phyloP scores from a whole-genome alignment of 2,888 invertebrate species.

The Parasteatoda lunata region DNA sequence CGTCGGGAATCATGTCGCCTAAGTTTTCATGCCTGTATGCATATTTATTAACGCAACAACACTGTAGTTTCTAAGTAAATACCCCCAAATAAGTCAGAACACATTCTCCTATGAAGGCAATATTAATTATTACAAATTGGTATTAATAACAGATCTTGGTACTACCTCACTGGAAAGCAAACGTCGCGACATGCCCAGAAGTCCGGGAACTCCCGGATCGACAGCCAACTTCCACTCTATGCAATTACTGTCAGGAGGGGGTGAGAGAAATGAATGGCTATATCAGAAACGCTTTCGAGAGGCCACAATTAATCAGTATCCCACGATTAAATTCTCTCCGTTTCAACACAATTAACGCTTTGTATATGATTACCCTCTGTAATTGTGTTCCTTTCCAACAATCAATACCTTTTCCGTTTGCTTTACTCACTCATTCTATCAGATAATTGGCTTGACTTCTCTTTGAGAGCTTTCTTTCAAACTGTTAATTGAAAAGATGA shows the following conservation, averaged over 20 bases:
- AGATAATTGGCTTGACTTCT: no score
- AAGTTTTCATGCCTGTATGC: no score
- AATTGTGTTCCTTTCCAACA: constrained; percentile 22
- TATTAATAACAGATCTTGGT: constrained; percentile 46
- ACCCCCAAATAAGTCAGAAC: no score
- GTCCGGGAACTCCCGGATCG: constrained; percentile 12
- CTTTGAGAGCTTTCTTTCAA: no score
- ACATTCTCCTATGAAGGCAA: not conserved
- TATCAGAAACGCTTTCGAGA: constrained; percentile 51
- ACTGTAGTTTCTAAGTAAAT: no score
- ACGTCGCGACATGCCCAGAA: constrained; percentile 10
- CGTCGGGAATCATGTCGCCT: no score
- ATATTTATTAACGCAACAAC: no score
- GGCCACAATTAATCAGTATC: constrained; percentile 54
- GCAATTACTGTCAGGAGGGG: constrained; percentile 51
- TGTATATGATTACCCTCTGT: constrained; percentile 57
- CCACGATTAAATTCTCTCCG: constrained; percentile 48
- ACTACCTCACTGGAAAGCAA: constrained; percentile 21
- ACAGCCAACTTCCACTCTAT: constrained; percentile 12
- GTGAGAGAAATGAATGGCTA: constrained; percentile 53
- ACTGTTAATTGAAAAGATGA: no score
- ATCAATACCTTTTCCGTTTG: constrained; percentile 40
- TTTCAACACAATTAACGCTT: constrained; percentile 61
- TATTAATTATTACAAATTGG: constrained; percentile 21
- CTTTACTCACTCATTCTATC: not conserved